A percentile compares a stretch with the other conserved stretches of the same genome.
Conservation (phyloP, 2,797 vertebrate species). For the Brotula barbata region DNA sequence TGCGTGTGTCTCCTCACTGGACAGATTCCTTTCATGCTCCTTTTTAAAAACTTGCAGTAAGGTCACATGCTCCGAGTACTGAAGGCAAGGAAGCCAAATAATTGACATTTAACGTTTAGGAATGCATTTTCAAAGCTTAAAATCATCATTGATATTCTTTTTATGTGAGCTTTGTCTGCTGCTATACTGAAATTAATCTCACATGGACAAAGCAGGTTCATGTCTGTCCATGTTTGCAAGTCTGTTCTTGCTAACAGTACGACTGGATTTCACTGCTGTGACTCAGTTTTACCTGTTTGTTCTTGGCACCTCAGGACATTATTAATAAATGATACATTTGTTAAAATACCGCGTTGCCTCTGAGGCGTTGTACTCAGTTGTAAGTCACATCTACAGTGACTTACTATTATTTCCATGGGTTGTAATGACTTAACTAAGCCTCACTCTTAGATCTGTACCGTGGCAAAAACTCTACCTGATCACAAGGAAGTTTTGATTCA, state of each 20-base stretch:
- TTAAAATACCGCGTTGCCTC: not conserved
- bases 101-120: too few relatives aligned
- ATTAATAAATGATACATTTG: not conserved
- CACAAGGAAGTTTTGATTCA: conserved; percentile 20
- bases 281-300: conserved; percentile 22
- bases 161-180: not conserved
- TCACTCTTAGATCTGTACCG: not conserved
- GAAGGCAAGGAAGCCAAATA: too few relatives aligned
- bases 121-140: not conserved
- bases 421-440: not conserved
- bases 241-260: too few relatives aligned
- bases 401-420: not conserved
- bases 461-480: conserved; percentile 3
- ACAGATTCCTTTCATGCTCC: too few relatives aligned
- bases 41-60: too few relatives aligned
- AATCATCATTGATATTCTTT: not conserved
- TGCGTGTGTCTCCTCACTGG: too few relatives aligned
- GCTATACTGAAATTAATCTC: conserved; percentile 20
- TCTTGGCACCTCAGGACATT: conserved; percentile 26
- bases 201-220: conserved; percentile 30
- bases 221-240: too few relatives aligned
- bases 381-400: not conserved
- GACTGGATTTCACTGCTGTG: too few relatives aligned
- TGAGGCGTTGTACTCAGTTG: conserved; percentile 3
- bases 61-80: too few relatives aligned